phyloP scores from a whole-genome alignment of 1,140 invertebrate species.

The Melitaea cinxia region DNA sequence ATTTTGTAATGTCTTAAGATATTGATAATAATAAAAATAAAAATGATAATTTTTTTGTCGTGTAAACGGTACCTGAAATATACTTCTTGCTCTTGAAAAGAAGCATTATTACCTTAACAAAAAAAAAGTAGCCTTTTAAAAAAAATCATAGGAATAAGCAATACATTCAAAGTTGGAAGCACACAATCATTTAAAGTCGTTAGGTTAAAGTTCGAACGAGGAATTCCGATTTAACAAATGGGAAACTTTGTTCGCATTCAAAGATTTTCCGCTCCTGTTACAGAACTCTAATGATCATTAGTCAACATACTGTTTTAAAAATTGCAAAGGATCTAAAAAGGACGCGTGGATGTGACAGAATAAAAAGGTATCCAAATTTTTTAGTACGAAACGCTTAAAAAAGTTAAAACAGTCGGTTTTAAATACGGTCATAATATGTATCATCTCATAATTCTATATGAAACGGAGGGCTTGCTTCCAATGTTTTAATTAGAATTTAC shows the following conservation, averaged over 20 bases:
- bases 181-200: conserved; percentile 16
- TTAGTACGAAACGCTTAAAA: no score
- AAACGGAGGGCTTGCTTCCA: no score
- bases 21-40: no score
- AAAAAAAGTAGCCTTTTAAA: not conserved
- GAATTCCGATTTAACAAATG: conserved; percentile 13
- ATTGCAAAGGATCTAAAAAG: conserved; percentile 1
- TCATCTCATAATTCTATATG: no score
- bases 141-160: not conserved
- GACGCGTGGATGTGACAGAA: not conserved
- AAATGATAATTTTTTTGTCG: no score
- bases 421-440: no score
- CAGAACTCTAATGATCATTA: conserved; percentile 21
- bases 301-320: conserved; percentile 11
- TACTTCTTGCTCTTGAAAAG: no score
- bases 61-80: no score
- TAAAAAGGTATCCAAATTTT: not conserved
- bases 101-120: not conserved
- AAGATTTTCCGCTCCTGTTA: conserved; percentile 14
- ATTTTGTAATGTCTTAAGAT: no score
- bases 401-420: no score
- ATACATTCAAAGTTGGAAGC: conserved; percentile 1
- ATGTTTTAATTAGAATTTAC: no score
- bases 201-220: conserved; percentile 10
- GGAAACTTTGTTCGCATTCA: conserved; percentile 7